phyloP scores from a whole-genome alignment of 2,888 invertebrate genomes.

The Ellobium chinense region DNA sequence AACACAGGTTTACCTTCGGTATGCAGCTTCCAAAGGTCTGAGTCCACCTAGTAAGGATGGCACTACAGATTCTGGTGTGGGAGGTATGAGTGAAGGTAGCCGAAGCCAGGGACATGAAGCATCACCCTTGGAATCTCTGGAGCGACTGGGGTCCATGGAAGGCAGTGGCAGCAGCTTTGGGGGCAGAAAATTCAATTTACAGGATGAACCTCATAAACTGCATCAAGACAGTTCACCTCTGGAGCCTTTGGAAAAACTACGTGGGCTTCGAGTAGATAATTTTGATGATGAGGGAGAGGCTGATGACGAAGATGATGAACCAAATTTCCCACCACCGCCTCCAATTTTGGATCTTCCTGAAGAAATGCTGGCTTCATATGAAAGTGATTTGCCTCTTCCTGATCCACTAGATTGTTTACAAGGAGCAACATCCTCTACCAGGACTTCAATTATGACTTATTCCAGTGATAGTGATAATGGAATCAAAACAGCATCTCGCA shows the following conservation, averaged over 20 bases:
- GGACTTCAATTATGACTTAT: background rate
- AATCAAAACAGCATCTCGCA: background rate
- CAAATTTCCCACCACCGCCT: slow-evolving; percentile 41
- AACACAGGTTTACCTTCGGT: slow-evolving; percentile 53
- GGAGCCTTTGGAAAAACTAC: slow-evolving; percentile 32
- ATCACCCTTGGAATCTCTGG: slow-evolving; percentile 62
- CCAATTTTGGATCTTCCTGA: slow-evolving; percentile 41
- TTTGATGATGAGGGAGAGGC: slow-evolving; percentile 50
- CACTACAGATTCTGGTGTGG: slow-evolving; percentile 58
- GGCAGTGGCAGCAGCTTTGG: slow-evolving; percentile 36
- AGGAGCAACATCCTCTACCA: background rate
- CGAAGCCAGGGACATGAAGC: slow-evolving; percentile 55
- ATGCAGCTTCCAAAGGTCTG: slow-evolving; percentile 56
- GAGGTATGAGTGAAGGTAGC: slow-evolving; percentile 53
- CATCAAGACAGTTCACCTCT: slow-evolving; percentile 25
- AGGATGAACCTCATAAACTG: background rate
- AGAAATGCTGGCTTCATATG: slow-evolving; percentile 42
- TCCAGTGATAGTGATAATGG: slow-evolving; percentile 33
- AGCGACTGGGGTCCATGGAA: slow-evolving; percentile 46
- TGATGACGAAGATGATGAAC: slow-evolving; percentile 51
- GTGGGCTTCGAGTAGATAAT: slow-evolving; percentile 24
- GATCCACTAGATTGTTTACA: slow-evolving; percentile 15
- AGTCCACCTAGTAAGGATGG: slow-evolving; percentile 63
- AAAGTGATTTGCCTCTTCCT: slow-evolving; percentile 42
- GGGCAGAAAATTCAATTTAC: slow-evolving; percentile 1